Base-by-base conservation (phyloP, 2,888 invertebrate genomes). In the Pteria penguin region DNA sequence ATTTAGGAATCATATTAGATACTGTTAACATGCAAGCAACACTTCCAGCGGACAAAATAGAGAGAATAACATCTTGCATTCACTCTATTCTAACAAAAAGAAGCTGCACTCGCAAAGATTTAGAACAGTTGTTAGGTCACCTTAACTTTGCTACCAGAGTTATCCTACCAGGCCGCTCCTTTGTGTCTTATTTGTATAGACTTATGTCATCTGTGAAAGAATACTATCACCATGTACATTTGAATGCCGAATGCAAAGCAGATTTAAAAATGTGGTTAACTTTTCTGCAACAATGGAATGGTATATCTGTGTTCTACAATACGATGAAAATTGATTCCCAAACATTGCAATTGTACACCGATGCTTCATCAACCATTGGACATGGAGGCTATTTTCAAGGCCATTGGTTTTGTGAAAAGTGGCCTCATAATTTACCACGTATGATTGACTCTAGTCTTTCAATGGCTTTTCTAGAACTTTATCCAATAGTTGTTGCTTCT, bases 81-180 rank as follows among this genome's bases (percentile, higher is more conserved):
- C 11, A 76, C 4, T 26, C 63, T 22, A 60, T 79, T 33, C 54
- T 22, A 14, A 29, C 31, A 8, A 55, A 62, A 14, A 63, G 22
- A 24, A 36, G 74, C n/a, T 71, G 71, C 32, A 72, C 76, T 3
- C 71, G 69, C 61, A 31, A 54, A 45, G 76, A 71, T 29, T 33
- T 80, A 5, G 31, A 74, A 18, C 52, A 61, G 22, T 29, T 77
- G 14, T 26, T 76, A 29, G 73, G 73, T 1, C 74, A 76, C 57
- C 55, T 76, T 22, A 68, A 68, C 55, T 77, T 80, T 33, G 78
- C 71, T 4, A 33, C 26, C 29, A 58, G 71, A 63, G 75, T 78
- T 8, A 70, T 75, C 11, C 14, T 55, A n/a, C 72, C 61, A 24
- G 72, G 76, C 18, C 29, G 72, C 14, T 67, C 76, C 5, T 75